A percentile compares a stretch with the other conserved stretches of the same genome.
These are phyloP conservation scores for Catonia carolina DNA, from an alignment of 2,888 invertebrate species.

Conservation along the genomic window DNA sequence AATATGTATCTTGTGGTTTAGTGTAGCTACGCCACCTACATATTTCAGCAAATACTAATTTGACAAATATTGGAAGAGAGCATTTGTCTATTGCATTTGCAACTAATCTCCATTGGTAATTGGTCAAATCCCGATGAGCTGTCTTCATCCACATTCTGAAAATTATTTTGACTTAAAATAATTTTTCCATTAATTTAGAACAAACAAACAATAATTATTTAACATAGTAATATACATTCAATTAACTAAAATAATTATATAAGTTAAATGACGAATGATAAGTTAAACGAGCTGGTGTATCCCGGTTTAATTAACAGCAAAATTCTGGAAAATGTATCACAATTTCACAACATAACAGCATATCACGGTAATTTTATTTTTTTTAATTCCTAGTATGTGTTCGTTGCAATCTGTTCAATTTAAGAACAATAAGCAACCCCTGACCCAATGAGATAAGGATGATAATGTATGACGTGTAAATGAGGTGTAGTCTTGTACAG, in stretches of 20 bases:
- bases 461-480: too few relatives aligned
- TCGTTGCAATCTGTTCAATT: too few relatives aligned
- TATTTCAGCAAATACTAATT: constrained; percentile 95
- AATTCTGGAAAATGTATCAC: too few relatives aligned
- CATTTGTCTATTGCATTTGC: constrained; percentile 89
- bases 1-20: constrained; percentile 82
- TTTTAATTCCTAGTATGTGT: too few relatives aligned
- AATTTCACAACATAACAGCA: too few relatives aligned
- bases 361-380: too few relatives aligned
- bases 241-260: background rate
- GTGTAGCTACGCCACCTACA: constrained; percentile 96
- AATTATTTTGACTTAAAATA: constrained; percentile 5
- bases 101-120: constrained; percentile 91
- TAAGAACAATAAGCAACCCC: too few relatives aligned
- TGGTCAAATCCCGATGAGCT: constrained; percentile 78
- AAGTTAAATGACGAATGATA: background rate
- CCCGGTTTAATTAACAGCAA: too few relatives aligned
- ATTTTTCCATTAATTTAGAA: too few relatives aligned
- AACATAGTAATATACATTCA: constrained; percentile 12
- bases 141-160: constrained; percentile 85
- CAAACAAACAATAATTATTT: background rate
- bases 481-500: too few relatives aligned
- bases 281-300: too few relatives aligned
- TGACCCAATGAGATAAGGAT: too few relatives aligned
- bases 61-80: constrained; percentile 93